These are phyloP conservation scores for Fundulus diaphanus DNA, from an alignment of 2,797 vertebrate genomes.

Conservation along the genomic window DNA sequence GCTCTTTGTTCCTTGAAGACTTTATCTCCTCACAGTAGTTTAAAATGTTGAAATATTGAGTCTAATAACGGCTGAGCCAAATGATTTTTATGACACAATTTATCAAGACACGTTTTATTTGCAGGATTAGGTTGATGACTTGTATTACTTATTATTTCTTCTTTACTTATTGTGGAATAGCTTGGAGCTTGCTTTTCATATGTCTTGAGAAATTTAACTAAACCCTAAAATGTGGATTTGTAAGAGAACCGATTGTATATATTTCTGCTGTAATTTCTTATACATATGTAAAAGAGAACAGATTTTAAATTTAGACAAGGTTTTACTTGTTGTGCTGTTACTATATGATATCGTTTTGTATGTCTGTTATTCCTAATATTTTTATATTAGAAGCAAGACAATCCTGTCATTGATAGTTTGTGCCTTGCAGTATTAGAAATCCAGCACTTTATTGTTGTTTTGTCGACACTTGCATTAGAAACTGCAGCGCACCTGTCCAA, in stretches of 20 bases:
- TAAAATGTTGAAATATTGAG: slow-evolving; percentile 40
- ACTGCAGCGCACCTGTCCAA: slow-evolving; percentile 21
- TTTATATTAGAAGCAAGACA: slow-evolving; percentile 70
- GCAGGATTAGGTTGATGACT: slow-evolving; percentile 45
- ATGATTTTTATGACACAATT: slow-evolving; percentile 37
- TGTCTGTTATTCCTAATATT: slow-evolving; percentile 60
- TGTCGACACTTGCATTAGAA: slow-evolving; percentile 49
- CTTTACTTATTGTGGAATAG: slow-evolving; percentile 58
- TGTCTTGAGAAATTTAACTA: slow-evolving; percentile 41
- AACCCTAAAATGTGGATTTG: slow-evolving; percentile 61
- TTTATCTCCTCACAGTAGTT: slow-evolving; percentile 23
- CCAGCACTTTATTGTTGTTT: slow-evolving; percentile 73
- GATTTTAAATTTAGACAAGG: slow-evolving; percentile 80
- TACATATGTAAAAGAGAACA: slow-evolving; percentile 59
- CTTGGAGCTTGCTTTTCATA: slow-evolving; percentile 51
- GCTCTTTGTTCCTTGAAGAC: slow-evolving; percentile 19
- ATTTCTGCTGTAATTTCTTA: slow-evolving; percentile 62
- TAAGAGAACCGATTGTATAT: slow-evolving; percentile 73
- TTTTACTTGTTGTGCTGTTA: slow-evolving; percentile 83
- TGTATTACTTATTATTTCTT: slow-evolving; percentile 36
- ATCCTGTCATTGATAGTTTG: slow-evolving; percentile 74
- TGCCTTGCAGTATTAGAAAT: slow-evolving; percentile 83
- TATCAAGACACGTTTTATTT: slow-evolving; percentile 48
- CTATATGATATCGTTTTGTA: slow-evolving; percentile 71
- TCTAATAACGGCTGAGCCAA: slow-evolving; percentile 78